Percentiles rank a stretch among this genome's conserved stretches.
Conservation (phyloP, 2,888 invertebrate species). For the Phaonia tiefii region DNA sequence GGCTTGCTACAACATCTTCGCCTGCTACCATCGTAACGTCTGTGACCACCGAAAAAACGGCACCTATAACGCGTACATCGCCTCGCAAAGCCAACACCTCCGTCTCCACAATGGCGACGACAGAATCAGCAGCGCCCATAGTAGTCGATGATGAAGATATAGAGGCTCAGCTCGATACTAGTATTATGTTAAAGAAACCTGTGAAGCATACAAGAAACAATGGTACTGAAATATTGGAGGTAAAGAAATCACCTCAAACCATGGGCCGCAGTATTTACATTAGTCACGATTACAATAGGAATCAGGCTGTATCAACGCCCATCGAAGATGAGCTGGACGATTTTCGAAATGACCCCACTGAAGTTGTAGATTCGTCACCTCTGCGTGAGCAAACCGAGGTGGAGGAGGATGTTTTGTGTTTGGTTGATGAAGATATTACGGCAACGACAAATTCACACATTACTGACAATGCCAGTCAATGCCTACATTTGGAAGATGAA, state of each 20-base stretch:
- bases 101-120: neutral
- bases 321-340: constrained; percentile 73
- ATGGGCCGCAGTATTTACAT: constrained; percentile 40
- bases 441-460: no score
- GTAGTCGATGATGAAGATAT: constrained; percentile 72
- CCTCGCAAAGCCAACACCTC: constrained; percentile 49
- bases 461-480: constrained; percentile 11
- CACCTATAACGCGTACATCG: constrained; percentile 4
- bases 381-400: neutral
- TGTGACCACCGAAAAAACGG: neutral
- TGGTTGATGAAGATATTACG: no score
- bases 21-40: neutral
- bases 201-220: constrained; percentile 50
- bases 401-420: neutral
- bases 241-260: constrained; percentile 46
- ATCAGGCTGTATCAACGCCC: constrained; percentile 51
- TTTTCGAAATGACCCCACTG: constrained; percentile 68
- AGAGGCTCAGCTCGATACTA: constrained; percentile 75
- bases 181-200: constrained; percentile 70
- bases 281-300: constrained; percentile 55
- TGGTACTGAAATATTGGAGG: constrained; percentile 55
- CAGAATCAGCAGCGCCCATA: constrained; percentile 31
- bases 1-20: neutral
- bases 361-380: constrained; percentile 39
- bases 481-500: constrained; percentile 49